phyloP scores from a whole-genome alignment of 1,140 invertebrate species.

The Drosophila funebris region DNA sequence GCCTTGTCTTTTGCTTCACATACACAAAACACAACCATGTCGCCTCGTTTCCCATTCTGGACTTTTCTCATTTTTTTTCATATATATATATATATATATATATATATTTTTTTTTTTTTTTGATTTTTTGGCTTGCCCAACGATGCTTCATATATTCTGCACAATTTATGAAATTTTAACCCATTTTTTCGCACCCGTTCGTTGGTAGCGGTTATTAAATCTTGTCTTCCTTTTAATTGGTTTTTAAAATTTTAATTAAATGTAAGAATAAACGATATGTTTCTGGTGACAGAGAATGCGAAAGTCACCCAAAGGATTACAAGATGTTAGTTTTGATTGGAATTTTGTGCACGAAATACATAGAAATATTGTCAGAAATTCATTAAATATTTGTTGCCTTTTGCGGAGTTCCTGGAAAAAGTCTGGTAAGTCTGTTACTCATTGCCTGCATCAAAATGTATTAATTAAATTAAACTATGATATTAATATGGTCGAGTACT shows the following conservation, averaged over 20 bases:
- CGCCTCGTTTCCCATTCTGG: constrained; percentile 28
- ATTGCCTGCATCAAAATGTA: no score
- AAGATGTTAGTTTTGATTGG: background rate
- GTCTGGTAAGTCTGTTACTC: no score
- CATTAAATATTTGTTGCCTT: no score
- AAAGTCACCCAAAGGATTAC: background rate
- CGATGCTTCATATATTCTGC: constrained; percentile 71
- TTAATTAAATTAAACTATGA: no score
- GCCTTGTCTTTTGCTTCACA: constrained; percentile 35
- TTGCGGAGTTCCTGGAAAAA: no score
- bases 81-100: no score
- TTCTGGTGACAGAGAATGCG: constrained; percentile 3
- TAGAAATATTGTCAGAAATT: no score
- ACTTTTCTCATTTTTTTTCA: no score
- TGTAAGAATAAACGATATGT: constrained; percentile 62
- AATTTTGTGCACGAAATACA: background rate
- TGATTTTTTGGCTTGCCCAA: constrained; percentile 29
- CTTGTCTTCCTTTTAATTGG: constrained; percentile 68
- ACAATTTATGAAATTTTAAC: constrained; percentile 79
- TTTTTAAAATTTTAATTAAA: constrained; percentile 78
- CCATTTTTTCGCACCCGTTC: constrained; percentile 50
- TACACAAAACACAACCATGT: constrained; percentile 26
- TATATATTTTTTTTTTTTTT: constrained; percentile 29
- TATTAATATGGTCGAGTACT: background rate
- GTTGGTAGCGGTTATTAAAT: constrained; percentile 63